These are phyloP conservation scores for Crotalus adamanteus DNA, from an alignment of 2,797 vertebrate genomes.

Conservation along the genomic window DNA sequence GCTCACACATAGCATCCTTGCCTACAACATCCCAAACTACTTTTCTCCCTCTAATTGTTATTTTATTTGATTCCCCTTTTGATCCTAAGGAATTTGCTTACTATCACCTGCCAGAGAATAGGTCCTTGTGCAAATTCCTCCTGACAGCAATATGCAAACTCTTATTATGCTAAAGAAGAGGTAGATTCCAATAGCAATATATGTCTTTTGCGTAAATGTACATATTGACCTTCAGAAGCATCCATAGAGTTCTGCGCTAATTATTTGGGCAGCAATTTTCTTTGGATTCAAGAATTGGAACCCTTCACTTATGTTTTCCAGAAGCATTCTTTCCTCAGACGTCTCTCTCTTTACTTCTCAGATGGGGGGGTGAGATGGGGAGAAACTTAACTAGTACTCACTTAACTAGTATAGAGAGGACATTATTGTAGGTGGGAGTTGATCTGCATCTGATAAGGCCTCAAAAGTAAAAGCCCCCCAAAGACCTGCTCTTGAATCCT, in stretches of 20 bases:
- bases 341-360: conserved; percentile 1
- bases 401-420: conserved; percentile 41
- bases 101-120: conserved; percentile 54
- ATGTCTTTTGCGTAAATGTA: conserved; percentile 42
- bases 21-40: conserved; percentile 6
- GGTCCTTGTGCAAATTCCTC: conserved; percentile 65
- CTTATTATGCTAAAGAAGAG: conserved; percentile 54
- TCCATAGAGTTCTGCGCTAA: conserved; percentile 36
- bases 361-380: not conserved
- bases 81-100: conserved; percentile 64
- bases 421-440: conserved; percentile 28
- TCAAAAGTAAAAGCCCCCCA: not conserved
- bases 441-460: not conserved
- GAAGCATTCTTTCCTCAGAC: conserved; percentile 26
- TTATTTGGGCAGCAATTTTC: conserved; percentile 45
- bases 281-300: conserved; percentile 36
- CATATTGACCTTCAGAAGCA: conserved; percentile 56
- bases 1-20: not conserved
- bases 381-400: not conserved
- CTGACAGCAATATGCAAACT: conserved; percentile 55
- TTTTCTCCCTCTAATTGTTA: conserved; percentile 33
- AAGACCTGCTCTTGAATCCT: not conserved
- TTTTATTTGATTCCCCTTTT: conserved; percentile 56
- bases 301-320: conserved; percentile 34
- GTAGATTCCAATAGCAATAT: conserved; percentile 42